Conservation (phyloP, 2,888 invertebrate species). For the Chrysopilus asiliformis region DNA sequence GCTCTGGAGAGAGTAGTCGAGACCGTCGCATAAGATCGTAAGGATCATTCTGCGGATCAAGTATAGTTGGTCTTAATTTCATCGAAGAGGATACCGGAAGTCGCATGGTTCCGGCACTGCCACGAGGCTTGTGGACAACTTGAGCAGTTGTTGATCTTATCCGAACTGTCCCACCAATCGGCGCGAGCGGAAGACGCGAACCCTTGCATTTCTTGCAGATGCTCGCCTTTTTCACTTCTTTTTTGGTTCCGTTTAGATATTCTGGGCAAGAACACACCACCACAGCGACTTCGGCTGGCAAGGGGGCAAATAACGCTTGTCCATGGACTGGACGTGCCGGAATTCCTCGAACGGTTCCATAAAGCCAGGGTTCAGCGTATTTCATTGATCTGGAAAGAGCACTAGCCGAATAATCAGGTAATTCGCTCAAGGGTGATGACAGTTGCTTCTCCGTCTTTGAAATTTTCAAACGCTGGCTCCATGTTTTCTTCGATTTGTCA, state of each 20-base stretch:
- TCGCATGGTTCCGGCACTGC: conserved; percentile 49
- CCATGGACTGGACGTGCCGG: conserved; percentile 36
- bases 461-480: conserved; percentile 57
- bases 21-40: conserved; percentile 73
- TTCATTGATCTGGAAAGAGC: conserved; percentile 71
- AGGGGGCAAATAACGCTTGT: conserved; percentile 37
- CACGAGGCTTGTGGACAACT: conserved; percentile 22
- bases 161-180: conserved; percentile 55
- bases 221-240: conserved; percentile 57
- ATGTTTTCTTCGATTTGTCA: conserved; percentile 42
- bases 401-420: conserved; percentile 38
- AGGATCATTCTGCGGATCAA: conserved; percentile 56
- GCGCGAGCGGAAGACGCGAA: conserved; percentile 57
- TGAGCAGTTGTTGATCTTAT: conserved; percentile 28
- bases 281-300: conserved; percentile 42
- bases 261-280: conserved; percentile 71
- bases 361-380: conserved; percentile 75
- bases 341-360: conserved; percentile 55
- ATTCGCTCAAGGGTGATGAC: conserved; percentile 27
- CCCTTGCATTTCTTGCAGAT: conserved; percentile 76
- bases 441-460: conserved; percentile 38
- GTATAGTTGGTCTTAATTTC: conserved; percentile 49
- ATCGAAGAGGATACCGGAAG: conserved; percentile 39
- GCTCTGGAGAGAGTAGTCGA: conserved; percentile 51
- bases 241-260: conserved; percentile 63